Percentiles rank a stretch among this genome's conserved stretches.
Conservation (phyloP, 2,888 invertebrate genomes). For the Caenorhabditis sp. region DNA sequence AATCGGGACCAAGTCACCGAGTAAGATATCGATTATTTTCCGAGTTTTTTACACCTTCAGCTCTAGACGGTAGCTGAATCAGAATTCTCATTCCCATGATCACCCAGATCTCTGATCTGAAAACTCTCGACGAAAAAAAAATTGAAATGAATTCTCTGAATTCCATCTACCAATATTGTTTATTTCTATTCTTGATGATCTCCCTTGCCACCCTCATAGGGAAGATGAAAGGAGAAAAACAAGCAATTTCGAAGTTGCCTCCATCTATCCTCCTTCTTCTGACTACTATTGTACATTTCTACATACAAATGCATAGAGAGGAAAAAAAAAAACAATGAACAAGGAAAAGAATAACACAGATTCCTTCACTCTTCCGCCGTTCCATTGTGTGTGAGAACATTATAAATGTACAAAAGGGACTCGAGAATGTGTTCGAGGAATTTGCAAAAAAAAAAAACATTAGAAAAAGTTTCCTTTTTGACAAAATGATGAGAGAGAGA, state of each 20-base stretch:
- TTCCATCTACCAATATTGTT: neutral
- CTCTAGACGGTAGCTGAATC: too few species aligned
- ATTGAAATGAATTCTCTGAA: neutral
- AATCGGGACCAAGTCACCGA: too few species aligned
- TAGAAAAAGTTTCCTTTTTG: neutral
- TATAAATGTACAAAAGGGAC: neutral
- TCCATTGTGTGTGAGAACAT: neutral
- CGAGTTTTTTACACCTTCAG: too few species aligned
- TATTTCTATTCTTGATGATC: neutral
- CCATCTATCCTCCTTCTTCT: neutral
- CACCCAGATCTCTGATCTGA: neutral
- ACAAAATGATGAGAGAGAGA: neutral
- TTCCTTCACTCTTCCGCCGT: neutral
- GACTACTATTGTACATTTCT: slow-evolving; percentile 4
- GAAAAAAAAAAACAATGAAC: neutral
- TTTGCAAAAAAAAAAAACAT: neutral
- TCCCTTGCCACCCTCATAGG: neutral
- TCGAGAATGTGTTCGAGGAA: neutral
- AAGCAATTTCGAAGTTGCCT: neutral
- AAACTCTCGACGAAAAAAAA: neutral
- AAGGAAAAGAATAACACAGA: neutral
- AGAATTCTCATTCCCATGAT: neutral
- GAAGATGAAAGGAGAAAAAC: neutral
- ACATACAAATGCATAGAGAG: slow-evolving; percentile 2
- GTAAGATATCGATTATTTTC: too few species aligned